These are phyloP conservation scores for Onychostoma macrolepis DNA, from an alignment of 2,113 vertebrate species.

Conservation along the genomic window DNA sequence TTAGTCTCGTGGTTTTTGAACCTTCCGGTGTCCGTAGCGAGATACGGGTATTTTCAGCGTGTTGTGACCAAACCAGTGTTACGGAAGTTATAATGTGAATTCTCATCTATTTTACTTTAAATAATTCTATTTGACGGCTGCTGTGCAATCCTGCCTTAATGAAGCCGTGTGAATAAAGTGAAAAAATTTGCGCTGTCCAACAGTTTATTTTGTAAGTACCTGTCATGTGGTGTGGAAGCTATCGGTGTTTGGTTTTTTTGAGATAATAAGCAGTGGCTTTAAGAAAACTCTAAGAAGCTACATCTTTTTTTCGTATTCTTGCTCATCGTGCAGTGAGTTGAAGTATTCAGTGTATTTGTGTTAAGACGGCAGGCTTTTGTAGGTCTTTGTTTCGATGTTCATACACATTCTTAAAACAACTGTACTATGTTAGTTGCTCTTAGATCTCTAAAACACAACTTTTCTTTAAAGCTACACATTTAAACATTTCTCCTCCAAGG, in stretches of 20 bases:
- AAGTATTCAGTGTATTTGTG: too few species aligned
- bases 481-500: not conserved
- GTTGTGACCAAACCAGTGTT: not conserved
- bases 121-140: not conserved
- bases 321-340: not conserved
- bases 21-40: slow-evolving; percentile 9
- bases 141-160: not conserved
- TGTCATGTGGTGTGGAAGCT: not conserved
- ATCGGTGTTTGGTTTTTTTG: not conserved
- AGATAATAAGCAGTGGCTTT: not conserved
- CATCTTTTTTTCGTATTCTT: not conserved
- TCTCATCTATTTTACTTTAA: not conserved
- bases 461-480: not conserved
- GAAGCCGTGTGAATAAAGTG: not conserved
- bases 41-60: not conserved
- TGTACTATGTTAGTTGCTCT: not conserved
- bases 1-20: not conserved
- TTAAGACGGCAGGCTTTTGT: not conserved
- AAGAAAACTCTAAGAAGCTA: not conserved
- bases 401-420: not conserved
- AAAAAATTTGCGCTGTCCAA: too few species aligned
- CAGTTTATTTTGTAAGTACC: not conserved
- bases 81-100: not conserved
- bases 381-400: not conserved
- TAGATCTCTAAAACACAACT: not conserved